Evolutionary conservation across 2,797 vertebrate genomes (phyloP).

Genomic region (Taenioides sp.): DNA sequence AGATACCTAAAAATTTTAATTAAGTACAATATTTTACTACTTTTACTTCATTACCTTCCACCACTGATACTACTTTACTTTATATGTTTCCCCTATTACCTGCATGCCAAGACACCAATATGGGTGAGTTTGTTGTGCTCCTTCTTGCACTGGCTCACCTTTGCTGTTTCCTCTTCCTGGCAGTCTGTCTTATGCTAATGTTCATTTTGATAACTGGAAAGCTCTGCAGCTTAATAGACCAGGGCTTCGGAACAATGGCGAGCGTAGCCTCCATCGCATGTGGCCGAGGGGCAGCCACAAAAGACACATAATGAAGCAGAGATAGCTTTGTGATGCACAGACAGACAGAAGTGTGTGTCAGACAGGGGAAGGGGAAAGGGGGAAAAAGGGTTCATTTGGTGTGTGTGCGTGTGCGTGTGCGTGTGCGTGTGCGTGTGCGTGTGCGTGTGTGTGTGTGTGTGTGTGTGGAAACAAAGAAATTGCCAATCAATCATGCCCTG

Average conservation of each 20-base stretch:
- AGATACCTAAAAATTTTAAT: too few relatives aligned
- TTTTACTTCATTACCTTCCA: too few relatives aligned
- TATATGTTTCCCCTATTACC: conserved; percentile 28
- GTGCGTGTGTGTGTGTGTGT: too few relatives aligned
- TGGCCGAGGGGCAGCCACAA: conserved; percentile 60
- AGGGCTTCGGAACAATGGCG: conserved; percentile 53
- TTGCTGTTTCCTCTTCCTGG: conserved; percentile 53
- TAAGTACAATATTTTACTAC: too few relatives aligned
- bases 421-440: conserved; percentile 27
- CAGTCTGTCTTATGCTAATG: conserved; percentile 69
- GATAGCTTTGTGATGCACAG: conserved; percentile 63
- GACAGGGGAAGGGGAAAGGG: conserved; percentile 10
- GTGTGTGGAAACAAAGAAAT: conserved; percentile 17
- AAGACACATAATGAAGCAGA: conserved; percentile 67
- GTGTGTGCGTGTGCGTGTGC: conserved; percentile 32
- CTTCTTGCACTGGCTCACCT: conserved; percentile 57
- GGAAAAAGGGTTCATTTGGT: conserved; percentile 27
- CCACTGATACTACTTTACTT: too few relatives aligned
- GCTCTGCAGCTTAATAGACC: conserved; percentile 54
- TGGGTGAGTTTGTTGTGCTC: conserved; percentile 37
- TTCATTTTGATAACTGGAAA: conserved; percentile 62
- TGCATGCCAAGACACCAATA: conserved; percentile 64
- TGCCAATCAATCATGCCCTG: conserved; percentile 40
- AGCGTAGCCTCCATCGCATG: conserved; percentile 43
- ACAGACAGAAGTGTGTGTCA: conserved; percentile 33